Evolutionary conservation across 2,797 vertebrate genomes (phyloP).

Genomic region (Mycteria americana): DNA sequence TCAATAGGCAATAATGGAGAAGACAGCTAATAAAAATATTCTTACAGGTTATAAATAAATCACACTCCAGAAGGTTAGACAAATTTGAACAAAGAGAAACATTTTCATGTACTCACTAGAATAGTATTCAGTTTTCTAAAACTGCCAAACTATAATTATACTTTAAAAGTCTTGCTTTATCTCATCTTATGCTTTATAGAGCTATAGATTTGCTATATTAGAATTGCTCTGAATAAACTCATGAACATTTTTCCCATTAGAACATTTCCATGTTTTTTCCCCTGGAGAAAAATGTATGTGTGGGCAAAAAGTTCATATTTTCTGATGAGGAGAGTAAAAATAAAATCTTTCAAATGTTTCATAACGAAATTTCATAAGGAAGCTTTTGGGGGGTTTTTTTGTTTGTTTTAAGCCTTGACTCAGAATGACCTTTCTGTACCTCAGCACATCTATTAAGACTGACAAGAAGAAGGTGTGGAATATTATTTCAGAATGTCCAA

Average conservation of each 20-base stretch:
- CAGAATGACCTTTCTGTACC: neutral
- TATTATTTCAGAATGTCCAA: neutral
- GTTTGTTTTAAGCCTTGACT: neutral
- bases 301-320: neutral
- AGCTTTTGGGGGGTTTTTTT: neutral
- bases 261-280: neutral
- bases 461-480: neutral
- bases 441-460: neutral
- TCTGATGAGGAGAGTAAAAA: neutral
- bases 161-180: neutral
- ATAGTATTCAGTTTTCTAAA: neutral
- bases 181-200: neutral
- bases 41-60: neutral
- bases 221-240: neutral
- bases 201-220: neutral
- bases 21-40: neutral
- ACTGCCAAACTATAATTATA: neutral
- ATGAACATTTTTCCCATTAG: neutral
- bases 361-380: neutral
- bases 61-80: neutral
- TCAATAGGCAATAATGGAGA: neutral
- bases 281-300: neutral
- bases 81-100: neutral
- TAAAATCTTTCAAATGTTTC: neutral
- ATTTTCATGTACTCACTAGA: neutral